phyloP scores from a whole-genome alignment of 2,888 invertebrate species.

The Drosophila nr. fundita region DNA sequence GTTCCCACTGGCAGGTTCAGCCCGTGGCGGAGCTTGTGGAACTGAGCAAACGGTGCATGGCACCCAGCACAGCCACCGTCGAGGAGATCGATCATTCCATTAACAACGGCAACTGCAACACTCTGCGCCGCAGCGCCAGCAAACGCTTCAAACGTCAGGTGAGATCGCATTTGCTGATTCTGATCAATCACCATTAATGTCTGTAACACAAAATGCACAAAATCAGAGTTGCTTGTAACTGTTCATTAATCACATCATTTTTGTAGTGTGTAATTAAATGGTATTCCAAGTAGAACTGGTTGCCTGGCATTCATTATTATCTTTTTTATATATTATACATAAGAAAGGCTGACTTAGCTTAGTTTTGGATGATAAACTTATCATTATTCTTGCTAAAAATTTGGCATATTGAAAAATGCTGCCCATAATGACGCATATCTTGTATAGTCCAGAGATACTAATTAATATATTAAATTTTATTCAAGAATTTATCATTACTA shows the following conservation, averaged over 20 bases:
- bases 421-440: neutral
- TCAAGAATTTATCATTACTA: neutral
- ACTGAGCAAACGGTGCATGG: slow-evolving; percentile 90
- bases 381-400: neutral
- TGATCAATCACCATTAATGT: slow-evolving; percentile 54
- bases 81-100: slow-evolving; percentile 82
- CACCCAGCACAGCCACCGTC: slow-evolving; percentile 69
- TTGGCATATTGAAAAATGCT: neutral
- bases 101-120: slow-evolving; percentile 87
- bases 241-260: slow-evolving; percentile 34
- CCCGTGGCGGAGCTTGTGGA: slow-evolving; percentile 97
- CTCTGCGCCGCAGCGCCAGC: slow-evolving; percentile 93
- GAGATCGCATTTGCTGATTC: slow-evolving; percentile 27
- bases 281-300: slow-evolving; percentile 6
- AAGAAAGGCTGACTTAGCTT: neutral
- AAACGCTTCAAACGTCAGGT: slow-evolving; percentile 89
- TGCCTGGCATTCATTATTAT: slow-evolving; percentile 7
- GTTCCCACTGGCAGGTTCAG: slow-evolving; percentile 89
- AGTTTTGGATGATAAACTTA: neutral
- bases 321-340: neutral
- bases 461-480: neutral
- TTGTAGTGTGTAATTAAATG: slow-evolving; percentile 20
- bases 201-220: slow-evolving; percentile 10
- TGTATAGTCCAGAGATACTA: neutral
- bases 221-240: slow-evolving; percentile 16